phyloP scores from a whole-genome alignment of 1,140 invertebrate genomes.

The Cotesia typhae region DNA sequence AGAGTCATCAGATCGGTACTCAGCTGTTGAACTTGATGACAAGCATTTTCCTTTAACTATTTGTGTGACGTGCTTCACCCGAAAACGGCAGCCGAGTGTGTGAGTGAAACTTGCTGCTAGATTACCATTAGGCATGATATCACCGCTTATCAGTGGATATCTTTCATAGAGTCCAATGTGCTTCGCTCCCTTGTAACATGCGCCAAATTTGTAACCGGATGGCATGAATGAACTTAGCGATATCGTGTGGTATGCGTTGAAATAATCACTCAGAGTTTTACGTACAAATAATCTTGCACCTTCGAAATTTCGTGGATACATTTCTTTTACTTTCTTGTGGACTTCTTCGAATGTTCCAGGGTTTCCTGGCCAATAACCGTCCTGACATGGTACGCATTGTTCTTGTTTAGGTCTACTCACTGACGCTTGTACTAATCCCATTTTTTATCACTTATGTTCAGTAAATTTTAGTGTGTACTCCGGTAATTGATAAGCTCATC shows the following conservation, averaged over 20 bases:
- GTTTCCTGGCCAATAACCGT: slow-evolving; percentile 50
- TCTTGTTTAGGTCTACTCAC: not conserved
- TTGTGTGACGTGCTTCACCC: slow-evolving; percentile 75
- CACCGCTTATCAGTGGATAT: slow-evolving; percentile 79
- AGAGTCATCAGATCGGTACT: slow-evolving; percentile 74
- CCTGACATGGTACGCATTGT: slow-evolving; percentile 21
- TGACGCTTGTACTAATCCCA: slow-evolving; percentile 28
- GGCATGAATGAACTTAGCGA: slow-evolving; percentile 72
- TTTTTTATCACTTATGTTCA: not conserved
- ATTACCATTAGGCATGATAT: slow-evolving; percentile 80
- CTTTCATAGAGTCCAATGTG: slow-evolving; percentile 68
- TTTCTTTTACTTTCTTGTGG: slow-evolving; percentile 63
- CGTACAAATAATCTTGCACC: slow-evolving; percentile 78
- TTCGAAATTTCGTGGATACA: slow-evolving; percentile 82
- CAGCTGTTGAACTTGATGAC: slow-evolving; percentile 68
- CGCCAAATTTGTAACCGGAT: slow-evolving; percentile 81
- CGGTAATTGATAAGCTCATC: not conserved
- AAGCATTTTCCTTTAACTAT: slow-evolving; percentile 71
- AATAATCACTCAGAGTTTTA: slow-evolving; percentile 80
- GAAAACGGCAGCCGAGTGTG: slow-evolving; percentile 70
- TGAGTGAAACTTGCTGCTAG: slow-evolving; percentile 80
- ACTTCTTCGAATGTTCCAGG: slow-evolving; percentile 60
- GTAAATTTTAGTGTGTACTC: too few species aligned
- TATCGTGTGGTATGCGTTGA: slow-evolving; percentile 77
- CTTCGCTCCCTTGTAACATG: slow-evolving; percentile 78